Conservation (phyloP, 2,113 vertebrate species). For the Mus pahari region DNA sequence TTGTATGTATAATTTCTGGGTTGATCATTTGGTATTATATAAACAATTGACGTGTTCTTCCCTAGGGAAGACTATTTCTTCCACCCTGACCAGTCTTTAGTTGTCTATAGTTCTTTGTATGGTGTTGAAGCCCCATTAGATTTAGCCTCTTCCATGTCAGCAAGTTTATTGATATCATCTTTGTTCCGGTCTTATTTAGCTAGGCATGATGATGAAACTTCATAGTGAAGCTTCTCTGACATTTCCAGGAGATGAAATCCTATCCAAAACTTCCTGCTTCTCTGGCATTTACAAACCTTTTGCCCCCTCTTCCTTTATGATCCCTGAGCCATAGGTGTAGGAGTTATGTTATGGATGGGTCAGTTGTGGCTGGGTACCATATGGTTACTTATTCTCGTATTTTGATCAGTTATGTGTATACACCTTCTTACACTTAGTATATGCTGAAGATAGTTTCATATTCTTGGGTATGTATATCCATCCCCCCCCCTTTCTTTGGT, state of each 20-base stretch:
- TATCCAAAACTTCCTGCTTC: neutral
- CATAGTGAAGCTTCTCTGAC: neutral
- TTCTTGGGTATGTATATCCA: neutral
- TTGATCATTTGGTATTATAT: neutral
- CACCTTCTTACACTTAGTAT: neutral
- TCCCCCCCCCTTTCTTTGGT: neutral
- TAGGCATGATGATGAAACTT: neutral
- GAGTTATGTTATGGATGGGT: neutral
- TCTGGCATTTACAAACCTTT: neutral
- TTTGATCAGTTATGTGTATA: neutral
- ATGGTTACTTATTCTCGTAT: neutral
- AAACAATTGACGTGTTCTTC: neutral
- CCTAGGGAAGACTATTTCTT: neutral
- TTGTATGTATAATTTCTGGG: neutral
- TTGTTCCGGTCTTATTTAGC: neutral
- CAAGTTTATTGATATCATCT: neutral
- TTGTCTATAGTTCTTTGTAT: neutral
- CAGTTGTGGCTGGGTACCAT: neutral
- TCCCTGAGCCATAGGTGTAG: neutral
- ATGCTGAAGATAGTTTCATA: neutral
- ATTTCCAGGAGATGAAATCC: neutral
- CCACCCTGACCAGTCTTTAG: neutral
- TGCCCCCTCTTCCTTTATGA: too few relatives aligned
- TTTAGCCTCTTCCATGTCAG: neutral
- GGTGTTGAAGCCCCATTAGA: neutral